Conservation (phyloP, 2,797 vertebrate species). For the Manis crassicaudata region DNA sequence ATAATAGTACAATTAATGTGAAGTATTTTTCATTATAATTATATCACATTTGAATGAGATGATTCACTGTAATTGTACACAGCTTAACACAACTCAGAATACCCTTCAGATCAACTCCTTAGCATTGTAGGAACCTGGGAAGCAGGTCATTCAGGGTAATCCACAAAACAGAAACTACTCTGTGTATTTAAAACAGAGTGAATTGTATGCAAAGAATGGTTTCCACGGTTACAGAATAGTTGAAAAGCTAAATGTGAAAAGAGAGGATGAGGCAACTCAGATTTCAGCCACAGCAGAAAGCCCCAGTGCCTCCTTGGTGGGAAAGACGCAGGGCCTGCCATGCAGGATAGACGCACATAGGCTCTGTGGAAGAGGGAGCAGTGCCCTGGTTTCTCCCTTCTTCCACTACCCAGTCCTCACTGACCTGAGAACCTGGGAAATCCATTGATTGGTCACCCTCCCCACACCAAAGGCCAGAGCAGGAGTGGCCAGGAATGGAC, state of each 20-base stretch:
- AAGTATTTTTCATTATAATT: neutral
- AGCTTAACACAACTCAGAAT: neutral
- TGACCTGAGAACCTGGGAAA: neutral
- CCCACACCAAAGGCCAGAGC: fast-evolving
- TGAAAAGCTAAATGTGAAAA: neutral
- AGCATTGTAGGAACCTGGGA: neutral
- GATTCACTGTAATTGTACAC: neutral
- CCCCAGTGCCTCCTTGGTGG: fast-evolving
- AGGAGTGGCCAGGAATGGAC: too few species aligned
- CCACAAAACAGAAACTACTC: neutral
- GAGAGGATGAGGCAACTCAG: neutral
- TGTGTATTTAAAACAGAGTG: neutral
- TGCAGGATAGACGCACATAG: fast-evolving
- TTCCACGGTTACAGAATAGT: neutral
- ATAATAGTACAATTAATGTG: neutral
- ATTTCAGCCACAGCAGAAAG: neutral
- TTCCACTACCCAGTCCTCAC: neutral
- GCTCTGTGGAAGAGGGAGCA: neutral
- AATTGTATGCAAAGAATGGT: neutral
- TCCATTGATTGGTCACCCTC: fast-evolving
- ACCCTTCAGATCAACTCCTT: neutral
- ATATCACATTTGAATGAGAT: neutral
- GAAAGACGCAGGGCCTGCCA: neutral
- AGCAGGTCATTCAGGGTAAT: neutral
- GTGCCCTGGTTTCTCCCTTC: neutral